These are phyloP conservation scores for Anableps anableps DNA, from an alignment of 2,797 vertebrate species.

Conservation along the genomic window DNA sequence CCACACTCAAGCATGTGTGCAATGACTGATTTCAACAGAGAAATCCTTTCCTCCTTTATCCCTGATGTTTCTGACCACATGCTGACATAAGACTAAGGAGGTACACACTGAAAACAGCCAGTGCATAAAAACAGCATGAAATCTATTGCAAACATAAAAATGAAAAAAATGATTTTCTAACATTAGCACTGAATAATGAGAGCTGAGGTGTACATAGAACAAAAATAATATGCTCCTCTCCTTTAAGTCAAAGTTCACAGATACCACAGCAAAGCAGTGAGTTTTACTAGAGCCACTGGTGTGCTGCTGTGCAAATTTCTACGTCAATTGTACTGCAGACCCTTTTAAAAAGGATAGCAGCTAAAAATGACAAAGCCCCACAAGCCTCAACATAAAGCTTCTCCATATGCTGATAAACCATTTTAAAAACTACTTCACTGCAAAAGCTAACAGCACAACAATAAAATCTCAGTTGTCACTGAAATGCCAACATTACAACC, in stretches of 20 bases:
- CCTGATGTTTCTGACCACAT: constrained; percentile 36
- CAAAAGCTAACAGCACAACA: not conserved
- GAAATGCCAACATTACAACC: not conserved
- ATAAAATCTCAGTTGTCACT: not conserved
- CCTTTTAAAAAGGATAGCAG: constrained; percentile 38
- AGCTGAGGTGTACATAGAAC: constrained; percentile 40
- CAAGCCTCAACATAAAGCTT: not conserved
- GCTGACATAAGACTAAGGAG: constrained; percentile 32
- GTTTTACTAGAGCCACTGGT: constrained; percentile 45
- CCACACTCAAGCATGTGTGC: constrained; percentile 17
- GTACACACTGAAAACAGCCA: constrained; percentile 38
- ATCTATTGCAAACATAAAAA: constrained; percentile 66
- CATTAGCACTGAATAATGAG: constrained; percentile 48
- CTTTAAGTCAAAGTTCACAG: constrained; percentile 49
- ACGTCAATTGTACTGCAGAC: constrained; percentile 18
- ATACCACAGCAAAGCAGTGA: constrained; percentile 41
- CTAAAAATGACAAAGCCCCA: constrained; percentile 17
- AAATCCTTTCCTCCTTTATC: constrained; percentile 37
- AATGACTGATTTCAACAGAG: constrained; percentile 30
- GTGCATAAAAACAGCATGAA: constrained; percentile 48
- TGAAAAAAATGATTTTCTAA: constrained; percentile 22
- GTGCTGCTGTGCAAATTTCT: constrained; percentile 34
- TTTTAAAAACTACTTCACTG: constrained; percentile 33
- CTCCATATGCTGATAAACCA: not conserved
- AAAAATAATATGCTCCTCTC: constrained; percentile 57